phyloP scores from a whole-genome alignment of 2,797 vertebrate species.

The Hydrolagus colliei region DNA sequence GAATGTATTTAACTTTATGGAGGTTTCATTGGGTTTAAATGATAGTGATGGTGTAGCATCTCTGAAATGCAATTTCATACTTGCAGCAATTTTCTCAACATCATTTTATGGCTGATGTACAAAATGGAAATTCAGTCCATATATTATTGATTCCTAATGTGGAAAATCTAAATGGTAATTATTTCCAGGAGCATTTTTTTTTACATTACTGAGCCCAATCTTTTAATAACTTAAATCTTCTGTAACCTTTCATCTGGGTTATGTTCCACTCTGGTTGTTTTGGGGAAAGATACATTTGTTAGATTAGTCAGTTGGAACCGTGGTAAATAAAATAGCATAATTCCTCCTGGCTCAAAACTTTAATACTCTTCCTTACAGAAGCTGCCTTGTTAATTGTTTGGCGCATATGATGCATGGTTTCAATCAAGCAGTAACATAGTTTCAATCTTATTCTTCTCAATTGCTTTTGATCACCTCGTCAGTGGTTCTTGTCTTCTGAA shows the following conservation, averaged over 20 bases:
- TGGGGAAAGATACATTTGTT: slow-evolving; percentile 4
- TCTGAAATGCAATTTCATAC: slow-evolving; percentile 25
- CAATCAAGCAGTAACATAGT: neutral
- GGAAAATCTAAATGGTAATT: slow-evolving; percentile 32
- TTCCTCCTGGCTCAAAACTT: neutral
- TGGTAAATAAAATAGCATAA: neutral
- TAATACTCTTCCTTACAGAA: neutral
- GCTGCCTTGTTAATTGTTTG: neutral
- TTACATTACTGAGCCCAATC: slow-evolving; percentile 16
- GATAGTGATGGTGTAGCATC: slow-evolving; percentile 8
- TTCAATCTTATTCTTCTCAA: neutral
- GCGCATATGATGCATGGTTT: neutral
- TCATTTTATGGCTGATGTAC: slow-evolving; percentile 30
- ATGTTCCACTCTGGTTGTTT: neutral
- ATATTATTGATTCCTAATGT: slow-evolving; percentile 29
- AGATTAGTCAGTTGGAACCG: slow-evolving; percentile 10
- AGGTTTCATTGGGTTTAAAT: slow-evolving; percentile 24
- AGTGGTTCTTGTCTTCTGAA: neutral
- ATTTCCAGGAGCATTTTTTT: slow-evolving; percentile 18
- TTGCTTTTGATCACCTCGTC: neutral
- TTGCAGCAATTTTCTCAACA: slow-evolving; percentile 13
- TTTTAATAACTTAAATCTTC: slow-evolving; percentile 28
- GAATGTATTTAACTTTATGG: slow-evolving; percentile 16
- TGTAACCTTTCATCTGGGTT: slow-evolving; percentile 23
- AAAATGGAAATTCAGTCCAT: slow-evolving; percentile 21